Evolutionary conservation across 92 coral and sea anemone species (phyloP).

Genomic region (Epizoanthus illoricatus): DNA sequence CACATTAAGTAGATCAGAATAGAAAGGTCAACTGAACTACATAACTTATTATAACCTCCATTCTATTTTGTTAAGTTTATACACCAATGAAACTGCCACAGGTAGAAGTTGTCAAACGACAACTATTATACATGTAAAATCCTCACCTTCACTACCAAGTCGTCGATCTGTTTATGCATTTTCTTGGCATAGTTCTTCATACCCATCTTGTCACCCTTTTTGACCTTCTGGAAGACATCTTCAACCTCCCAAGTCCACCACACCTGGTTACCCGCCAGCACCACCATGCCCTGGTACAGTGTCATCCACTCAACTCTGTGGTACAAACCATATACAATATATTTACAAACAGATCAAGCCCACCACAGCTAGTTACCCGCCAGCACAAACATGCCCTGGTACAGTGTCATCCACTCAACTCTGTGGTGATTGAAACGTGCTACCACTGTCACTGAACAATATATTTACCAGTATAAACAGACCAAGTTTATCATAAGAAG

Average conservation of each 20-base stretch:
- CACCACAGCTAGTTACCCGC: neutral
- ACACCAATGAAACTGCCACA: too few relatives aligned
- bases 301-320: constrained; percentile 93
- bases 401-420: constrained; percentile 89
- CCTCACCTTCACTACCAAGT: constrained; percentile 85
- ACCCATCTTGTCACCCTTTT: constrained; percentile 99
- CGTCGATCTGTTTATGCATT: constrained; percentile 93
- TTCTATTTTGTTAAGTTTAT: neutral
- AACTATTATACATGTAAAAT: neutral
- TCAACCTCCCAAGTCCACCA: constrained; percentile 99
- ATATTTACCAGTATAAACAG: too few relatives aligned
- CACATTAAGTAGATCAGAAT: too few relatives aligned
- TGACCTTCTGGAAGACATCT: constrained; percentile 94
- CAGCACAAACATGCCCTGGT: constrained; percentile 61
- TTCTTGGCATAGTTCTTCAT: constrained; percentile 97
- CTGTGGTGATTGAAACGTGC: constrained; percentile 36
- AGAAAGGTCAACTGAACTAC: too few relatives aligned
- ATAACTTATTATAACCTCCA: neutral
- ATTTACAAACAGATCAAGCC: neutral
- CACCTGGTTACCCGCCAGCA: constrained; percentile 94
- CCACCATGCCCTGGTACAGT: constrained; percentile 94
- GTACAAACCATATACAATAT: neutral
- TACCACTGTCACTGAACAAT: neutral
- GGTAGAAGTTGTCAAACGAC: neutral
- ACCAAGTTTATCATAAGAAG: neutral